Conservation (phyloP, 2,888 invertebrate genomes). For the Pyrochroa serraticornis region DNA sequence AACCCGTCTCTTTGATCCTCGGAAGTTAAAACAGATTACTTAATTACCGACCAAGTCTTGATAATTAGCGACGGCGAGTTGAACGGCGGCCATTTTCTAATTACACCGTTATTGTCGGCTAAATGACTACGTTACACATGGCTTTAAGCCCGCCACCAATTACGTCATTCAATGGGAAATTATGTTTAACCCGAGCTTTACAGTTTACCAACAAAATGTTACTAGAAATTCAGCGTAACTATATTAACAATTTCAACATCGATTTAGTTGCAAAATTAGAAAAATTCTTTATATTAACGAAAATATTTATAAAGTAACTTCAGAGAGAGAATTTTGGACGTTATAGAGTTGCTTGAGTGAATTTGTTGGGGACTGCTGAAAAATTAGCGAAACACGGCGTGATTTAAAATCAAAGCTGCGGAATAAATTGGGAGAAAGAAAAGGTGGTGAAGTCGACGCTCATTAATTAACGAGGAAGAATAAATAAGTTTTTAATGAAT, state of each 20-base stretch:
- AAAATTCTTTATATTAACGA: no score
- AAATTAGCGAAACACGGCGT: conserved; percentile 18
- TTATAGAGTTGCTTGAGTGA: not conserved
- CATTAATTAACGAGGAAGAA: conserved; percentile 45
- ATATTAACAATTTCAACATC: no score
- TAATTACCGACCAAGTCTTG: conserved; percentile 39
- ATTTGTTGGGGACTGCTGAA: conserved; percentile 20
- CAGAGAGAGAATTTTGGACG: no score
- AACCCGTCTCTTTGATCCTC: conserved; percentile 14
- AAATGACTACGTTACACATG: conserved; percentile 43
- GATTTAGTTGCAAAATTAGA: no score
- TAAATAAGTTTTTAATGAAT: conserved; percentile 37
- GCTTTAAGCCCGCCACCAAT: conserved; percentile 37
- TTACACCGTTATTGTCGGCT: conserved; percentile 40
- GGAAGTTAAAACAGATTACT: conserved; percentile 36
- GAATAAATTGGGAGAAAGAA: conserved; percentile 44
- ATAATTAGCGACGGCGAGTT: conserved; percentile 45
- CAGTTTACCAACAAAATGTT: conserved; percentile 7
- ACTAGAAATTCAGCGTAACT: not conserved
- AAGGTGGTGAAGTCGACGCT: conserved; percentile 41
- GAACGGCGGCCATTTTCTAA: conserved; percentile 46
- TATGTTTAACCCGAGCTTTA: conserved; percentile 31
- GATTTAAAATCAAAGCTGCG: conserved; percentile 31
- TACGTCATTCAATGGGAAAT: conserved; percentile 35
- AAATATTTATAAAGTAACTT: no score